These are phyloP conservation scores for Bellardia bayeri DNA, from an alignment of 2,888 invertebrate species.

Conservation along the genomic window DNA sequence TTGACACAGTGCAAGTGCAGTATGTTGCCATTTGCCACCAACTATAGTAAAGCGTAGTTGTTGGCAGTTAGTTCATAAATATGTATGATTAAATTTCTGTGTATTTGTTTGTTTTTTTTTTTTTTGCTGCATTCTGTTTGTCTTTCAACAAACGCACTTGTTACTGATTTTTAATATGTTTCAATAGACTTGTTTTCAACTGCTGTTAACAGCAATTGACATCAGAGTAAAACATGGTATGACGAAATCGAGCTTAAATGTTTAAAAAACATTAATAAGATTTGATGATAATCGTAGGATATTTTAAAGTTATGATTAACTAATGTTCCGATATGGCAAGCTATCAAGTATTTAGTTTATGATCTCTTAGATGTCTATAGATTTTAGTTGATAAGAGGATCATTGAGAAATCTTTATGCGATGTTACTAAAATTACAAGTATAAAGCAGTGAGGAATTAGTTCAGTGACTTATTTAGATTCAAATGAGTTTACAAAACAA, in stretches of 20 bases:
- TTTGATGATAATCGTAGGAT: constrained; percentile 22
- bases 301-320: background rate
- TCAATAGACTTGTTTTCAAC: constrained; percentile 58
- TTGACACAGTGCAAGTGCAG: constrained; percentile 34
- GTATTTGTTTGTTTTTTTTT: background rate
- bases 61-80: background rate
- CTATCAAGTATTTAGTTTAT: constrained; percentile 1
- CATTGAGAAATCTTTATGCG: background rate
- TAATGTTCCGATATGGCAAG: background rate
- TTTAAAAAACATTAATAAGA: constrained; percentile 2
- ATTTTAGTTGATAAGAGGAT: background rate
- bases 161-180: constrained; percentile 16
- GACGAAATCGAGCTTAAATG: background rate
- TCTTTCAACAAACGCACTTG: constrained; percentile 50
- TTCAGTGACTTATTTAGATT: too few species aligned
- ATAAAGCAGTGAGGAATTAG: too few species aligned
- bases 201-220: constrained; percentile 58
- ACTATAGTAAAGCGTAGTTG: background rate
- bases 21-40: constrained; percentile 23
- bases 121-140: background rate
- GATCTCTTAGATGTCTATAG: background rate
- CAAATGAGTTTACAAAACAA: too few species aligned
- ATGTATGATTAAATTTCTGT: too few species aligned
- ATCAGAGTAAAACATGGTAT: constrained; percentile 24
- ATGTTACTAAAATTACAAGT: background rate